Evolutionary conservation across 2,113 vertebrate species (phyloP), one percentile per base, ranked within the genome.

Genomic region (Rutilus rutilus): DNA sequence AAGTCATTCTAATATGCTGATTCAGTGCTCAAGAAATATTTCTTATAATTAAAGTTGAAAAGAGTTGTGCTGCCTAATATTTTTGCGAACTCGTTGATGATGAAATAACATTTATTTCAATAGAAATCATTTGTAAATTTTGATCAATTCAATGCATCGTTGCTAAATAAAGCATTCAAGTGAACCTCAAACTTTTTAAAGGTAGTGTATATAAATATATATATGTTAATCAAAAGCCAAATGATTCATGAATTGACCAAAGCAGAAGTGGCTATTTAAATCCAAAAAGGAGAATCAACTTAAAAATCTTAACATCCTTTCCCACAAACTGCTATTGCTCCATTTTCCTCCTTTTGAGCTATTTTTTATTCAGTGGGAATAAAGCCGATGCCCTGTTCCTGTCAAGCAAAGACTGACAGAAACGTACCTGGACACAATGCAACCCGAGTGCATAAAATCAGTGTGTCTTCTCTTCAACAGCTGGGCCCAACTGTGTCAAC

Each of bases 401-500:
- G 83, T 85, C 85, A 78, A 59, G 39, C 86, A 21, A 77, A 82
- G 77, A 85, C 77, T 71, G 74, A 88, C 36, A 84, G 14, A 83
- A 85, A 77, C 54, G 74, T 87, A 88, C 86, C 86, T 88, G 89
- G 85, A 85, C 75, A 69, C 76, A 84, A 57, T 54, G 62, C 39
- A 89, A 84, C 84, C 84, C 25, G 75, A 83, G 67, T 73, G 71
- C 60, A 60, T 87, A 83, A 89, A 91, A 90, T 92, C 90, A 90
- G 76, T 86, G 86, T 78, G 62, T 89, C 90, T 87, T 81, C 27
- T 67, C 86, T 65, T 85, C 71, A 87, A 89, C 87, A 91, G 89
- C 88, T 83, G 85, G 73, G 78, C 80, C 86, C 60, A 52, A 74
- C 75, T 65, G 65, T 83, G 74, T 89, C 9, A 39, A 42, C 59